phyloP scores from a whole-genome alignment of 1,140 invertebrate species.

The Vanessa tameamea region DNA sequence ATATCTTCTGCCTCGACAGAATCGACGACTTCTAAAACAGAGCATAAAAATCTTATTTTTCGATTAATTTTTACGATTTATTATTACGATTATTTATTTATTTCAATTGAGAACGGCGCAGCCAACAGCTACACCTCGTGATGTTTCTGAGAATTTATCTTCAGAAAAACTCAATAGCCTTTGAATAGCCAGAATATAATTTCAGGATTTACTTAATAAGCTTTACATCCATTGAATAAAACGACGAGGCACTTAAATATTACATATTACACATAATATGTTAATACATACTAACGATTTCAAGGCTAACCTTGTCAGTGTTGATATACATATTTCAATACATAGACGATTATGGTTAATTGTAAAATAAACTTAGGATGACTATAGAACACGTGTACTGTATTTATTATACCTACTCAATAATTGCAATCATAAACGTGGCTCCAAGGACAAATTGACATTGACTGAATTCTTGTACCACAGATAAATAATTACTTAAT shows the following conservation, averaged over 20 bases:
- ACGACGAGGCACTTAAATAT: background rate
- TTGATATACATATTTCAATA: background rate
- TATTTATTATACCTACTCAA: conserved; percentile 36
- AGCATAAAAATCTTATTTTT: too few species aligned
- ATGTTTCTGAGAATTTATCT: too few species aligned
- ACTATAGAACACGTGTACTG: conserved; percentile 22
- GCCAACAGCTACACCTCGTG: too few species aligned
- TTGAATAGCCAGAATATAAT: too few species aligned
- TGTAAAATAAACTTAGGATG: conserved; percentile 28
- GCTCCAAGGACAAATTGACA: conserved; percentile 29
- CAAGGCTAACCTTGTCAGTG: background rate
- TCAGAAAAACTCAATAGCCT: too few species aligned
- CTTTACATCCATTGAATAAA: too few species aligned
- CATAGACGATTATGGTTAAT: conserved; percentile 24
- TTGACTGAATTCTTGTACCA: conserved; percentile 22
- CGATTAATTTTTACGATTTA: too few species aligned
- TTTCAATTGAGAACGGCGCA: too few species aligned
- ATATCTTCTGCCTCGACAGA: too few species aligned
- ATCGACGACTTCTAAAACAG: too few species aligned
- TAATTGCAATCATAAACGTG: conserved; percentile 38
- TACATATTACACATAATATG: background rate
- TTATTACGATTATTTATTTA: too few species aligned
- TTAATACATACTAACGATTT: background rate
- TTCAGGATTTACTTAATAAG: too few species aligned
- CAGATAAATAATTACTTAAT: background rate